Base-by-base conservation (phyloP, 1,140 invertebrate genomes). In the Vanessa atalanta region DNA sequence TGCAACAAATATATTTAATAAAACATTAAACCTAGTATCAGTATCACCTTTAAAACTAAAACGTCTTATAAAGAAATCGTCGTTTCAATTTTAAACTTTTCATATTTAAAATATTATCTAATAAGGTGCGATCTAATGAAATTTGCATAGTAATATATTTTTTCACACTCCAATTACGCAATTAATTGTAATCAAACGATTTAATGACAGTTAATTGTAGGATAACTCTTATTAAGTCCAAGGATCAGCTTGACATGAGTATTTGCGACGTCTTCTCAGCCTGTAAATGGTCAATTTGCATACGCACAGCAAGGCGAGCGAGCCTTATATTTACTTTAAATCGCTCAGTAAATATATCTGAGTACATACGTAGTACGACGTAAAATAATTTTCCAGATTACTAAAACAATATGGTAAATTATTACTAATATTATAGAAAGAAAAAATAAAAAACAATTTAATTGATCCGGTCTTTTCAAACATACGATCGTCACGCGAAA, bases 191-290 rank as follows among this genome's bases (percentile, higher is more conserved):
- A 73, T 64, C 26, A 61, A 48, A 53, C 13, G 55, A 47, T 68
- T 16, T 73, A 68, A 73, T 73, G 65, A 51, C n/a, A 48, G 20
- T 47, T 73, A 68, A 73, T 73, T 67, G 65, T 64, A 37, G 15
- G 53, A 60, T 60, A 68, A 64, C 23, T 72, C 51, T 53, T 68
- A 73, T 73, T 73, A 68, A 63, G 72, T 13, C 65, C 65, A 73
- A 73, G 72, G 72, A 73, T 67, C 60, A n/a, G 31, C 26, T 4
- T 69, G 15, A 63, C 15, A 47, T 70, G 9, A 61, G 47, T 63
- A 8, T 16, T 47, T 47, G 20, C 61, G 68, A 70, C 68, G 68
- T 69, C 53, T 69, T 60, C 43, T n/a, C n/a, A 47, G 47, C 9
- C 26, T 53, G n/a, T 43, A 55, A 55, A 50, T 61, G 68, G 7